These are phyloP conservation scores for Leptobrachium leishanense DNA, from an alignment of 2,113 vertebrate genomes.

Conservation along the genomic window DNA sequence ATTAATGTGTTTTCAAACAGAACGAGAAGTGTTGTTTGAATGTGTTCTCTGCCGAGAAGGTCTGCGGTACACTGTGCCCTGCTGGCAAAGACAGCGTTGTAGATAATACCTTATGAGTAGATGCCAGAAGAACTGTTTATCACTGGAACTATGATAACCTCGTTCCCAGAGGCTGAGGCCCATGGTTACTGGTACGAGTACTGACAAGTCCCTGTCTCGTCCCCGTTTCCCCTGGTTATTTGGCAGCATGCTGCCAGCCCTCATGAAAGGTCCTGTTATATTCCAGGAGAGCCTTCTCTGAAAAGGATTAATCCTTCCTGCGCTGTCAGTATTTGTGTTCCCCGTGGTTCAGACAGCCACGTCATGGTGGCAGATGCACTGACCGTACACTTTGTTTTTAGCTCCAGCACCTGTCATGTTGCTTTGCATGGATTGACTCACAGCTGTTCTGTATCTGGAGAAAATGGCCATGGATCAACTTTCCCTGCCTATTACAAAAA, in stretches of 20 bases:
- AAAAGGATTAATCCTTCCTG: neutral
- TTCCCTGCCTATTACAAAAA: neutral
- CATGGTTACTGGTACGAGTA: constrained; percentile 24
- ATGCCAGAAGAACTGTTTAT: constrained; percentile 18
- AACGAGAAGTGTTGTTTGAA: neutral
- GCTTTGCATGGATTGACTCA: neutral
- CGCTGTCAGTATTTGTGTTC: neutral
- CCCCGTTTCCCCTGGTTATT: constrained; percentile 10
- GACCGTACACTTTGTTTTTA: constrained; percentile 14
- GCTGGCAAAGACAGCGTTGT: neutral
- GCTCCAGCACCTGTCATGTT: neutral
- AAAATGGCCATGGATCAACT: neutral
- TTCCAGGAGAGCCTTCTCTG: constrained; percentile 7
- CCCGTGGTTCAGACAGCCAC: constrained; percentile 12
- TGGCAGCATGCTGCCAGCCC: neutral
- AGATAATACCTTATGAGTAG: constrained; percentile 9
- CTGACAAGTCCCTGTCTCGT: neutral
- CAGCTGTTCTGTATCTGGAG: constrained; percentile 4
- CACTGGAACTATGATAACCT: constrained; percentile 10
- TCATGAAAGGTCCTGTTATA: constrained; percentile 29
- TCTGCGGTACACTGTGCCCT: neutral
- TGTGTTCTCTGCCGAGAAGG: neutral
- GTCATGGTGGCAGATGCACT: constrained; percentile 20
- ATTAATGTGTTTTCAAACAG: neutral
- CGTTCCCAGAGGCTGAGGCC: constrained; percentile 49